Base-by-base conservation (phyloP, 2,797 vertebrate genomes). In the Vultur gryphus region DNA sequence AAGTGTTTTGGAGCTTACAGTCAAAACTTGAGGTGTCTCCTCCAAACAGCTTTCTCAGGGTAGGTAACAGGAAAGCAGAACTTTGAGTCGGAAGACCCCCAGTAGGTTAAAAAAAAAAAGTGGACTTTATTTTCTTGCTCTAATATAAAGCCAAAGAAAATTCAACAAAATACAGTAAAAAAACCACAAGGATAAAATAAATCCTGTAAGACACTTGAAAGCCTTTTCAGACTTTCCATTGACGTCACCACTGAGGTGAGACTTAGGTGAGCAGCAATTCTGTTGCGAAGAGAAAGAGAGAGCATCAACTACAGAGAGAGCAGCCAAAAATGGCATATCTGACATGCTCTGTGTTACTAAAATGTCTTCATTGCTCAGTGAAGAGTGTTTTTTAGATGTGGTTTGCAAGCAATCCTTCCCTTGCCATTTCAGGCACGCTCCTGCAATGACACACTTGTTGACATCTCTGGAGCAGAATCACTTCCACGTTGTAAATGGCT, bases 141-240 rank as follows among this genome's bases (percentile, higher is more conserved):
- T 44, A 64, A 23, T 49, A 76, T 37, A 59, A 77, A 76, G 62
- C 28, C 33, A 89, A 67, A 59, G 11, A 83, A 88, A 83, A 66
- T 29, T 39, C 10, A 85, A 44, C 29, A 76, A 84, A 80, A 83
- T 52, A 80, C 16, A 24, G 31, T n/a, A 21, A 89, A 84, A 85
- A 72, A 61, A 12, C 3, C 25, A 62, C 49, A 55, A 76, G 66
- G 31, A 51, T 17, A 73, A 93, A 95, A 83, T 65, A 88, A 84
- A 64, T 49, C 37, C 39, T 62, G 4, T 54, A 70, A 89, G 43
- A 77, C 23, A 75, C 20, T n/a, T 72, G 52, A 84, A 87, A 87
- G 73, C 18, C 21, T 92, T 73, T 76, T 75, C 77, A 84, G 70
- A 90, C 28, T 86, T 96, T 90, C 88, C 85, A 89, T 81, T 89